Evolutionary conservation across 2,113 vertebrate genomes (phyloP).

Genomic region (Zosterops lateralis): DNA sequence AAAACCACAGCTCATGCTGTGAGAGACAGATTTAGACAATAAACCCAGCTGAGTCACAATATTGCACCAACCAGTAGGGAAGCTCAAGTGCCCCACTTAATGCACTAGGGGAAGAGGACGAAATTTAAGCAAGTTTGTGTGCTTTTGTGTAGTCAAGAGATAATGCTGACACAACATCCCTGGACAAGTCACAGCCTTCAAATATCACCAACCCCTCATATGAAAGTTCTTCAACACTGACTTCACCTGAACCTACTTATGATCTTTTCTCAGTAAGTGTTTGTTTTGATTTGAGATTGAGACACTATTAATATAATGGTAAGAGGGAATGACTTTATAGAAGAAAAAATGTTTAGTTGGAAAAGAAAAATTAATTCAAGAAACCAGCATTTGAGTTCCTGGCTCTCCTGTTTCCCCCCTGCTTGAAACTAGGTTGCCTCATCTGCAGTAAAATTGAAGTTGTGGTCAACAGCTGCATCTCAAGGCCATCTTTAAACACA

Average conservation of each 20-base stretch:
- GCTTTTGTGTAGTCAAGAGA: constrained; percentile 67
- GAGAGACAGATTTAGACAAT: neutral
- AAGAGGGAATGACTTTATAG: neutral
- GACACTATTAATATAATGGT: neutral
- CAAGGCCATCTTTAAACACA: neutral
- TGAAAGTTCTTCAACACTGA: constrained; percentile 8
- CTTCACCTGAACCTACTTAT: constrained; percentile 22
- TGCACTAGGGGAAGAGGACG: neutral
- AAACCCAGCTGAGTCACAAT: neutral
- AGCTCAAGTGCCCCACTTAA: neutral
- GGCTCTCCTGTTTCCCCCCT: neutral
- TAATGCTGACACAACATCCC: constrained; percentile 22
- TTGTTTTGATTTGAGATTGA: neutral
- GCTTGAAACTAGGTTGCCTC: neutral
- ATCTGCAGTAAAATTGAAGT: neutral
- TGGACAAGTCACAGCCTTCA: constrained; percentile 59
- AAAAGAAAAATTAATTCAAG: neutral
- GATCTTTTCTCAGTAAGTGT: constrained; percentile 73
- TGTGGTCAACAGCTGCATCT: neutral
- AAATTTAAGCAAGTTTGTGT: constrained; percentile 5
- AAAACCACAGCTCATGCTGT: neutral
- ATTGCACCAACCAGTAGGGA: neutral
- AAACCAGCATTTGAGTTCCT: neutral
- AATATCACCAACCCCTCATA: constrained; percentile 76
- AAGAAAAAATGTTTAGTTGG: neutral